A percentile compares a stretch with the other conserved stretches of the same genome.
Conservation (phyloP, 1,140 invertebrate species). For the Temnothorax longispinosus region DNA sequence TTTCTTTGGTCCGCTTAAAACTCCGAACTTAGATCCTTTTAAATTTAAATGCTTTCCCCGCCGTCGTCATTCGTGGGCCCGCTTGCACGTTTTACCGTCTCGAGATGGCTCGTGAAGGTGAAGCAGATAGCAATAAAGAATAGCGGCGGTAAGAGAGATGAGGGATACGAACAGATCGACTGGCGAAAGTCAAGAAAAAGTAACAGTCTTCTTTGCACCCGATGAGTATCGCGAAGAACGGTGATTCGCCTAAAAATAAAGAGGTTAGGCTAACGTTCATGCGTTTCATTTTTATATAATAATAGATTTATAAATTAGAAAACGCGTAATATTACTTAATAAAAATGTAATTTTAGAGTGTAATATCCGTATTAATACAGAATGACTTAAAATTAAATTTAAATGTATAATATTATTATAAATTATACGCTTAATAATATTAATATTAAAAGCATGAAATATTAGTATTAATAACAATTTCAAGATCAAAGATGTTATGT, state of each 20-base stretch:
- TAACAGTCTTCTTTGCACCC: neutral
- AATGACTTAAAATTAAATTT: neutral
- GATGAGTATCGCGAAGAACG: neutral
- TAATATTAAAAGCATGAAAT: neutral
- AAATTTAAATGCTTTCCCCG: constrained; percentile 72
- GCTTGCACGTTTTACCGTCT: constrained; percentile 50
- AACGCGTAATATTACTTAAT: neutral
- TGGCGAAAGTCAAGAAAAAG: constrained; percentile 13
- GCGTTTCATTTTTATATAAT: neutral
- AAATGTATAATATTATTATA: neutral
- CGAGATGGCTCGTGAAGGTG: constrained; percentile 21
- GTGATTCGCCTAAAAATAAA: neutral
- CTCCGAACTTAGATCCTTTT: constrained; percentile 75
- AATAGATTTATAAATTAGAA: neutral
- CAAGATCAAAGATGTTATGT: neutral
- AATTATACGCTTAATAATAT: neutral
- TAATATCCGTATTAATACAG: neutral
- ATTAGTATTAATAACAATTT: constrained; percentile 1
- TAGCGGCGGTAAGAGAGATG: constrained; percentile 30
- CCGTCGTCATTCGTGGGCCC: constrained; percentile 20
- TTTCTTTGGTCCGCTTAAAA: constrained; percentile 73
- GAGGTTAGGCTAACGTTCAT: neutral
- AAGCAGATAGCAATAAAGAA: constrained; percentile 53
- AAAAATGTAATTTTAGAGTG: neutral
- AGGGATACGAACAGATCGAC: constrained; percentile 13